Conservation (phyloP, 1,140 invertebrate species). For the Heliothis virescens region DNA sequence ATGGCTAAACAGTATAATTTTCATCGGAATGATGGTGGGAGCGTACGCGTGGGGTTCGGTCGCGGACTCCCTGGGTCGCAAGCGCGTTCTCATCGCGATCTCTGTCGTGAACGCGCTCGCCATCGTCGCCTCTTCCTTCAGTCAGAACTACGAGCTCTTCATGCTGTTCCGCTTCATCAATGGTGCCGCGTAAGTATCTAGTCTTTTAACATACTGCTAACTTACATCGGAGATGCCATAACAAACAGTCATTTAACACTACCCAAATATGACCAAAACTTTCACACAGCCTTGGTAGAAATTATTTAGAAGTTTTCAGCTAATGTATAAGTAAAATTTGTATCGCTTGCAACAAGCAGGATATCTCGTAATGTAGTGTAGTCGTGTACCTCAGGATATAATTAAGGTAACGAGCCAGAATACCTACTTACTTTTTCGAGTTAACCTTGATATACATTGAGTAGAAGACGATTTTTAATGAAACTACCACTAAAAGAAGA, state of each 20-base stretch:
- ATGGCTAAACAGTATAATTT: slow-evolving; percentile 95
- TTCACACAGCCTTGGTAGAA: background rate
- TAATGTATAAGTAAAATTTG: background rate
- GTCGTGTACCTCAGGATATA: slow-evolving; percentile 13
- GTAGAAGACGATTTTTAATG: slow-evolving; percentile 12
- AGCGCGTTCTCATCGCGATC: slow-evolving; percentile 94
- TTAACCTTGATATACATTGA: background rate
- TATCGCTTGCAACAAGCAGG: slow-evolving; percentile 32
- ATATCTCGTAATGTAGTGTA: slow-evolving; percentile 25
- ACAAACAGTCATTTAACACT: background rate
- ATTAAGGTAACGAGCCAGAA: slow-evolving; percentile 23
- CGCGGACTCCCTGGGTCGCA: slow-evolving; percentile 94
- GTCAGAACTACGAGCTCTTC: slow-evolving; percentile 94
- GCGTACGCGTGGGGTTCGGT: slow-evolving; percentile 96
- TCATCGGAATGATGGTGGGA: slow-evolving; percentile 97
- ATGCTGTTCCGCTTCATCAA: slow-evolving; percentile 96
- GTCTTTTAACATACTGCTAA: background rate
- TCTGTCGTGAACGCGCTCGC: slow-evolving; percentile 96
- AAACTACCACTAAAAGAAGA: background rate
- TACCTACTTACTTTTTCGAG: slow-evolving; percentile 27
- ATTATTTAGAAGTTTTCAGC: background rate
- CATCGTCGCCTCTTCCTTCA: slow-evolving; percentile 95
- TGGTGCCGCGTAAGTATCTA: slow-evolving; percentile 94
- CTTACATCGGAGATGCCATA: background rate
- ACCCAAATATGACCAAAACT: background rate